Conservation (phyloP, 2,888 invertebrate genomes). For the Monochamus alternatus region DNA sequence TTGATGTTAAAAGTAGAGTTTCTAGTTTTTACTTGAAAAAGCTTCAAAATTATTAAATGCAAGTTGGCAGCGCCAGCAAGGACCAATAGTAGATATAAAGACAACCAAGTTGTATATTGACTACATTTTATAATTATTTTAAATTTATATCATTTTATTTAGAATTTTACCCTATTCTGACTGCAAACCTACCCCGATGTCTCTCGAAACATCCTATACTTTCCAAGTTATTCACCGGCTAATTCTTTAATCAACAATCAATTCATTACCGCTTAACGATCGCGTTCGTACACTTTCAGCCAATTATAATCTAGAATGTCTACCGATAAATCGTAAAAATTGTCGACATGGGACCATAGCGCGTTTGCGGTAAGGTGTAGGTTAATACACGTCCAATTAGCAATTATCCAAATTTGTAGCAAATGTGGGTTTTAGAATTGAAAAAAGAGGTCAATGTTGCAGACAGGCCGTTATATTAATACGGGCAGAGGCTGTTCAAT, state of each 20-base stretch:
- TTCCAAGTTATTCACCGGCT: neutral
- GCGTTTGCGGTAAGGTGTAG: slow-evolving; percentile 25
- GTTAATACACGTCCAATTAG: slow-evolving; percentile 45
- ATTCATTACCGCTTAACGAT: slow-evolving; percentile 2
- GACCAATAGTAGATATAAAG: too few relatives aligned
- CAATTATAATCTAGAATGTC: slow-evolving; percentile 5
- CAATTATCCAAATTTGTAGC: slow-evolving; percentile 53
- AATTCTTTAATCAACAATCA: slow-evolving; percentile 11
- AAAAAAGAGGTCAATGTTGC: slow-evolving; percentile 55
- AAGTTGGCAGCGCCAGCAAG: too few relatives aligned
- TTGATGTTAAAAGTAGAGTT: too few relatives aligned
- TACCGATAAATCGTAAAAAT: slow-evolving; percentile 17
- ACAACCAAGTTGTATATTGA: too few relatives aligned
- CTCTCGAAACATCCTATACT: neutral
- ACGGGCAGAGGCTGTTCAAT: neutral
- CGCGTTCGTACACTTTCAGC: slow-evolving; percentile 6
- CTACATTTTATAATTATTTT: too few relatives aligned
- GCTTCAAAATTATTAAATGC: too few relatives aligned
- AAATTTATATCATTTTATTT: too few relatives aligned
- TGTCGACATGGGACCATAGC: slow-evolving; percentile 17
- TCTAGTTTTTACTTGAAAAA: too few relatives aligned
- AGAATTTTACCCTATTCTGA: too few relatives aligned
- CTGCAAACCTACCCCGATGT: neutral
- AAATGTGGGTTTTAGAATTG: slow-evolving; percentile 47
- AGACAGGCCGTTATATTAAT: slow-evolving; percentile 39